These are phyloP conservation scores for Chlorops oryzae DNA, from an alignment of 1,140 invertebrate genomes.

Conservation along the genomic window DNA sequence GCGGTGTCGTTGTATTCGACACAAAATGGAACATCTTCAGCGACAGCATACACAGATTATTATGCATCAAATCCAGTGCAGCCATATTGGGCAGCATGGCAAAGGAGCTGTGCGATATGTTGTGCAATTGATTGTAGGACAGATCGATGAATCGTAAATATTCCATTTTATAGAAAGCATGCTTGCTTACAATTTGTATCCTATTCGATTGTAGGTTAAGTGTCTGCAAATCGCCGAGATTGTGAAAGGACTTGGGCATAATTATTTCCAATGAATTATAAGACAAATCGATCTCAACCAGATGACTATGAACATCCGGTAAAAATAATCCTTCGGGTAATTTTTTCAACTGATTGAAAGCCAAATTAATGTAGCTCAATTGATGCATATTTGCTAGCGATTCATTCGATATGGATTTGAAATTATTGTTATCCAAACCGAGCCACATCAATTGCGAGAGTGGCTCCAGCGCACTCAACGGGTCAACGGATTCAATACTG, in stretches of 20 bases:
- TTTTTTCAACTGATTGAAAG: slow-evolving; percentile 69
- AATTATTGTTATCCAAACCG: slow-evolving; percentile 82
- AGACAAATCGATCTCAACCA: slow-evolving; percentile 70
- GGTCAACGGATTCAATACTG: slow-evolving; percentile 52
- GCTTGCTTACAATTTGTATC: slow-evolving; percentile 54
- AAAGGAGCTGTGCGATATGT: slow-evolving; percentile 59
- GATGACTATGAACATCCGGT: slow-evolving; percentile 61
- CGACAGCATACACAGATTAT: slow-evolving; percentile 61
- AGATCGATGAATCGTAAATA: slow-evolving; percentile 65
- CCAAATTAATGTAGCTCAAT: slow-evolving; percentile 77
- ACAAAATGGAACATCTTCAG: slow-evolving; percentile 62
- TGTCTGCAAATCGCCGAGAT: slow-evolving; percentile 60
- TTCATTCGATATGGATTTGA: slow-evolving; percentile 63
- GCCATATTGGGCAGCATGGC: slow-evolving; percentile 61
- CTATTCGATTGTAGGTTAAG: slow-evolving; percentile 67
- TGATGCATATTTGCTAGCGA: slow-evolving; percentile 57
- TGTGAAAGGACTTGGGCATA: slow-evolving; percentile 58
- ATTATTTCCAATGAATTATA: slow-evolving; percentile 64
- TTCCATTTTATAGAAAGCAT: slow-evolving; percentile 61
- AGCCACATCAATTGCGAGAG: slow-evolving; percentile 73
- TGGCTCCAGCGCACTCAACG: slow-evolving; percentile 63
- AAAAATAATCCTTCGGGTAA: slow-evolving; percentile 62
- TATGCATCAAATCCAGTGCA: slow-evolving; percentile 66
- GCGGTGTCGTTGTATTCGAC: slow-evolving; percentile 54
- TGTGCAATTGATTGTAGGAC: slow-evolving; percentile 59